Evolutionary conservation across 2,888 invertebrate species (phyloP), one percentile per base, ranked within the genome.

Genomic region (Cerastis leucographa): DNA sequence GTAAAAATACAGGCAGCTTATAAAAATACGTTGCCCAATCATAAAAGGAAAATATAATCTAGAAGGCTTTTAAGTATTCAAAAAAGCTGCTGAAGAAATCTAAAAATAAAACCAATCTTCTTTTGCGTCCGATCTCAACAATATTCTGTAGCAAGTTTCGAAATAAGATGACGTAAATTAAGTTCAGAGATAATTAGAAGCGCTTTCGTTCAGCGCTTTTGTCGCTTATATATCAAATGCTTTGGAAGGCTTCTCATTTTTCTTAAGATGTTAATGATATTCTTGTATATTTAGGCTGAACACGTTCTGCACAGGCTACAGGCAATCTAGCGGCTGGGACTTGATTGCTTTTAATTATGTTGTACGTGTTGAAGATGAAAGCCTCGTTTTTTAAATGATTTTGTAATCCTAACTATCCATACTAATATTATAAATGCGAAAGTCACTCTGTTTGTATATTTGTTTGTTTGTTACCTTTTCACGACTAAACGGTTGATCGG

Each of bases 131-230:
- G 35, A 80, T 64, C 54, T 54, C 19, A 11, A 25, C 44, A 46
- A 17, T 68, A 61, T 69, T 56, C 1, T 54, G 35, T 51, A 71
- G 68, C 59, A 71, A 84, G 19, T 35, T 25, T 74, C 61, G 14
- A 51, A 67, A 68, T 64, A 59, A 83, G 11, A 19, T 40, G 17
- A 11, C n/a, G 19, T 71, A 64, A 59, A 82, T 84, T 29, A 59
- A 35, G 25, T 68, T 25, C 40, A 9, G 49, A 69, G 54, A 68
- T 84, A 84, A 84, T 74, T 74, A 61, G 64, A 80, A 80, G 44
- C 51, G 19, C 29, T 79, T 74, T 64, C 65, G 54, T 65, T 74
- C 51, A 84, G 71, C 59, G 74, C 65, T 66, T 69, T 56, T 71
- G 44, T 61, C 29, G 67, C 65, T 75, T 29, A 8, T 75, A 71